phyloP scores from a whole-genome alignment of 92 coral and sea anemone genomes.

The Zoanthus sansibaricus region DNA sequence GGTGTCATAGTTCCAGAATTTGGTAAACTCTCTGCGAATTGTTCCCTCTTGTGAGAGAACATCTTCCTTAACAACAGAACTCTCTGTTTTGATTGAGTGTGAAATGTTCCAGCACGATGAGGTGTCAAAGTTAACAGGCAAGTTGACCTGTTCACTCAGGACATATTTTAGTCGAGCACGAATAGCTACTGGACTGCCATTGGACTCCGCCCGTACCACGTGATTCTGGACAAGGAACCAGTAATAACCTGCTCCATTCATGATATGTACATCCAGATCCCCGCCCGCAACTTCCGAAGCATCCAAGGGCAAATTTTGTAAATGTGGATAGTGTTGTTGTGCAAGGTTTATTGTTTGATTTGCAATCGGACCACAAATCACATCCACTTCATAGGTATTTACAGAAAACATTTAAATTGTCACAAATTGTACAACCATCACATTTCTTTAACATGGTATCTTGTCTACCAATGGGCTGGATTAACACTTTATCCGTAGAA shows the following conservation, averaged over 20 bases:
- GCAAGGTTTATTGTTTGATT: constrained; percentile 39
- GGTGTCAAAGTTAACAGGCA: not conserved
- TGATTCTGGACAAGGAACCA: constrained; percentile 48
- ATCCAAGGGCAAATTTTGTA: constrained; percentile 41
- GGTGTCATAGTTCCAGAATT: constrained; percentile 51
- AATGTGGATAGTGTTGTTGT: constrained; percentile 35
- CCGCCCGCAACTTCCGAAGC: constrained; percentile 15
- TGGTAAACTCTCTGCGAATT: constrained; percentile 8
- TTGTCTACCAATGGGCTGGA: not conserved
- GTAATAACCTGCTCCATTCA: constrained; percentile 53
- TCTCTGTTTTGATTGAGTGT: constrained; percentile 41
- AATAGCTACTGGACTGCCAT: constrained; percentile 46
- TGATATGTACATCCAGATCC: constrained; percentile 29
- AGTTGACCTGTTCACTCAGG: constrained; percentile 43
- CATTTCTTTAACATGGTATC: constrained; percentile 1
- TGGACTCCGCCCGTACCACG: constrained; percentile 50
- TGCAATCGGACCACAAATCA: constrained; percentile 33
- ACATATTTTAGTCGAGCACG: constrained; percentile 46
- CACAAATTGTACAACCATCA: constrained; percentile 11
- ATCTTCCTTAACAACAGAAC: constrained; percentile 21
- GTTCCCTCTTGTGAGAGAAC: constrained; percentile 25
- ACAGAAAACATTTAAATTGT: constrained; percentile 31
- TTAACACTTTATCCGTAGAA: not conserved
- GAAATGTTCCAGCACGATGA: constrained; percentile 25
- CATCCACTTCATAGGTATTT: constrained; percentile 31